These are phyloP conservation scores for Ormyrus pomaceus DNA, from an alignment of 2,888 invertebrate genomes.

Conservation along the genomic window DNA sequence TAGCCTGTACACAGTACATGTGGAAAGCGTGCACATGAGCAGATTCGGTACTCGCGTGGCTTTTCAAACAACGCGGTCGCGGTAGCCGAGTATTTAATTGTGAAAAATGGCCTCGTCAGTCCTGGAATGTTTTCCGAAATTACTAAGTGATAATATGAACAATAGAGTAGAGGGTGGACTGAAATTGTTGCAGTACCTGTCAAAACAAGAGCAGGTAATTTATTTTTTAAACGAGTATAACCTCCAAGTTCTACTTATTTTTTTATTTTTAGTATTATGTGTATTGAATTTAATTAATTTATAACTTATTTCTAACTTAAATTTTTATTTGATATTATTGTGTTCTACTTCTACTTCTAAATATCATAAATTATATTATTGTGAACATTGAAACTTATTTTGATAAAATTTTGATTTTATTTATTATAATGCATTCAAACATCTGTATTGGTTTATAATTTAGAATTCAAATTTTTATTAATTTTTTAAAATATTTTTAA, in stretches of 20 bases:
- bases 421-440: neutral
- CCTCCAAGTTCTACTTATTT: conserved; percentile 58
- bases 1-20: too few relatives aligned
- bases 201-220: conserved; percentile 70
- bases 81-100: conserved; percentile 4
- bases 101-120: conserved; percentile 70
- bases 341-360: neutral
- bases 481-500: conserved; percentile 9
- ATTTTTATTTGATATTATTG: conserved; percentile 5
- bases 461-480: neutral
- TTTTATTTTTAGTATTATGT: neutral
- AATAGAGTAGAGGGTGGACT: conserved; percentile 74
- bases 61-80: conserved; percentile 30
- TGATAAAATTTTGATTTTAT: neutral
- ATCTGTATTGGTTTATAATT: too few relatives aligned
- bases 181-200: conserved; percentile 74
- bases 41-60: conserved; percentile 1
- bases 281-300: conserved; percentile 9
- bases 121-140: conserved; percentile 75
- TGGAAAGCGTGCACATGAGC: conserved; percentile 26
- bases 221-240: conserved; percentile 57
- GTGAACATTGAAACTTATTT: neutral
- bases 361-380: neutral
- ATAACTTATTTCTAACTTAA: neutral
- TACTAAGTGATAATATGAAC: conserved; percentile 72